Percentiles rank a stretch among this genome's conserved stretches.
Evolutionary conservation across 2,888 invertebrate species (phyloP).

Genomic region (Drosophila koepferae): DNA sequence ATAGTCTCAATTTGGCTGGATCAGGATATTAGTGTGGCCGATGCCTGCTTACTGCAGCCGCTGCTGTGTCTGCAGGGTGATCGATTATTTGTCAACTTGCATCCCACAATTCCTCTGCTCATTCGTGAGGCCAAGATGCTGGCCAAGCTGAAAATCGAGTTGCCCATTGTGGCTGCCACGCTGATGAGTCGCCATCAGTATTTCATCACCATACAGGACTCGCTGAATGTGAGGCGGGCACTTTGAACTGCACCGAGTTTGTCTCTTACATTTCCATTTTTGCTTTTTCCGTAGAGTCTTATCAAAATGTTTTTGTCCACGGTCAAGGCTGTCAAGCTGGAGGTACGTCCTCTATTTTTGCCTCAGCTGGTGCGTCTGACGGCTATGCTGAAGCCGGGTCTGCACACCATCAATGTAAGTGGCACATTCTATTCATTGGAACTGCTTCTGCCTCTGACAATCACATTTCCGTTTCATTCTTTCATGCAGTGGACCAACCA

Average conservation of each 20-base stretch:
- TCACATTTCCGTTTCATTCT: constrained; percentile 7
- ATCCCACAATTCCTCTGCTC: constrained; percentile 90
- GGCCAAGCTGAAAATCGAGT: constrained; percentile 92
- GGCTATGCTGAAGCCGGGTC: constrained; percentile 92
- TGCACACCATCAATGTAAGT: constrained; percentile 89
- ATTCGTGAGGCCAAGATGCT: constrained; percentile 94
- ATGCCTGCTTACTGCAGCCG: constrained; percentile 84
- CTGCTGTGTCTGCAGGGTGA: constrained; percentile 86
- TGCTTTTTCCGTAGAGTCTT: constrained; percentile 87
- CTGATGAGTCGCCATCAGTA: constrained; percentile 91
- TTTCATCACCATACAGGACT: constrained; percentile 91
- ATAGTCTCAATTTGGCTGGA: constrained; percentile 94
- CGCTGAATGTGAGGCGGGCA: constrained; percentile 87
- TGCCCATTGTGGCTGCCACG: constrained; percentile 93
- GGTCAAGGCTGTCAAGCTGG: constrained; percentile 91
- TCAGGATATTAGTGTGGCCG: constrained; percentile 89
- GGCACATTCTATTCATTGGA: background rate
- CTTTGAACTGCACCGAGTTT: background rate
- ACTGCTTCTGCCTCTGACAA: constrained; percentile 1
- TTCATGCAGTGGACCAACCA: constrained; percentile 91
- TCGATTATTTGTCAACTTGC: constrained; percentile 91
- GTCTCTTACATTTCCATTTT: background rate
- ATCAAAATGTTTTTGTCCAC: constrained; percentile 91
- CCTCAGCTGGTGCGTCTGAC: constrained; percentile 95
- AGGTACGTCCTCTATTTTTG: constrained; percentile 95